Evolutionary conservation across 2,797 vertebrate genomes (phyloP).

Genomic region (Clangula hyemalis): DNA sequence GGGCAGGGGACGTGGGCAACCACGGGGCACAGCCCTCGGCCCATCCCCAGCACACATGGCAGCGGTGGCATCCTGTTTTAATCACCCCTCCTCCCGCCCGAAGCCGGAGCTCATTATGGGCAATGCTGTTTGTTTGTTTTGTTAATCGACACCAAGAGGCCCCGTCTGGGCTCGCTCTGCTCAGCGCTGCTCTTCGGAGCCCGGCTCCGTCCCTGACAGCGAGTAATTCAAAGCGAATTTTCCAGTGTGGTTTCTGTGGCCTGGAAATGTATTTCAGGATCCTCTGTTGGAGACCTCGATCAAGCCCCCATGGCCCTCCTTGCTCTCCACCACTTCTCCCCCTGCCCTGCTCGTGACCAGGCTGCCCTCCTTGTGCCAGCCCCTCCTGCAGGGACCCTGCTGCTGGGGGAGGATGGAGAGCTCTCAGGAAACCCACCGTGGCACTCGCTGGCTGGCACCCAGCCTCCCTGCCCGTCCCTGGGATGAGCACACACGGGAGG

Average conservation of each 20-base stretch:
- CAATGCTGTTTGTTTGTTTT: constrained; percentile 65
- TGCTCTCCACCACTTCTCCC: neutral
- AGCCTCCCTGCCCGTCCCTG: neutral
- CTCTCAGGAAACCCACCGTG: no score
- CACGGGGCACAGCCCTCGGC: neutral
- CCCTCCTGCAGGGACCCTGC: neutral
- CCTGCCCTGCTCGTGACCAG: rapidly evolving
- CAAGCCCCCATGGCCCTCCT: neutral
- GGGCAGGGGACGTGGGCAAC: neutral
- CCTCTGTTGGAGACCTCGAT: neutral
- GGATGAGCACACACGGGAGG: neutral
- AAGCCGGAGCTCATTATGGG: constrained; percentile 56
- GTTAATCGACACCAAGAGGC: constrained; percentile 58
- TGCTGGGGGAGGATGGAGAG: rapidly evolving
- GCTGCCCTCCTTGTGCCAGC: no score
- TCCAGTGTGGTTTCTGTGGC: constrained; percentile 58
- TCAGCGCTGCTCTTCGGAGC: neutral
- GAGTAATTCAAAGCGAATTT: neutral
- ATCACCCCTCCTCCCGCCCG: neutral
- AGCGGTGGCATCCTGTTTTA: neutral
- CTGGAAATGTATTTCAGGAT: constrained; percentile 25
- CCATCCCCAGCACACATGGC: neutral
- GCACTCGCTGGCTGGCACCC: rapidly evolving
- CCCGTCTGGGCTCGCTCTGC: neutral
- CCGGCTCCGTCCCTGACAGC: neutral